phyloP scores from a whole-genome alignment of 2,888 invertebrate species.

The Scrobipalpa atriplicella region DNA sequence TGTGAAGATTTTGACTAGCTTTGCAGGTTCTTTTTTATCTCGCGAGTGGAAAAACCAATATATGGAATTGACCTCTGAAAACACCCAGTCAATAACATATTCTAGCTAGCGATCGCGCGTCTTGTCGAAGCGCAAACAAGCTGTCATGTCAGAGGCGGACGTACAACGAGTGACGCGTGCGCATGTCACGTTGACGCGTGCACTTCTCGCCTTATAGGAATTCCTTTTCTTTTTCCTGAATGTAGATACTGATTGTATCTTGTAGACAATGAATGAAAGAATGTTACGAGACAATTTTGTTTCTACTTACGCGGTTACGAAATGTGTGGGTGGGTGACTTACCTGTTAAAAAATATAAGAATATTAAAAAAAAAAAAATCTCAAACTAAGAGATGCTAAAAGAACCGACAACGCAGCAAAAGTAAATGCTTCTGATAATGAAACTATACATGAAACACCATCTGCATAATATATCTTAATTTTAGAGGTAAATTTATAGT shows the following conservation, averaged over 20 bases:
- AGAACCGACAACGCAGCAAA: neutral
- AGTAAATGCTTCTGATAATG: neutral
- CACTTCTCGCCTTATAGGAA: constrained; percentile 15
- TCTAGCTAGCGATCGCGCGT: neutral
- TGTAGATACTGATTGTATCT: too few relatives aligned
- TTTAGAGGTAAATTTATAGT: neutral
- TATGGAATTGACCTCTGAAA: neutral
- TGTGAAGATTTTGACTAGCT: too few relatives aligned
- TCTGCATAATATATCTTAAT: too few relatives aligned
- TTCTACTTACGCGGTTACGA: neutral
- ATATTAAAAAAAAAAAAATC: constrained; percentile 6
- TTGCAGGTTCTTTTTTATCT: too few relatives aligned
- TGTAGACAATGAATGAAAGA: neutral
- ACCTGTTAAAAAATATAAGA: constrained; percentile 31
- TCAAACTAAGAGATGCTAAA: neutral
- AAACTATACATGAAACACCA: too few relatives aligned
- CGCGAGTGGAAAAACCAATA: neutral
- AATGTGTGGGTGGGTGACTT: constrained; percentile 24
- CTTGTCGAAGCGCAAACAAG: constrained; percentile 10
- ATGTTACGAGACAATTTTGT: neutral
- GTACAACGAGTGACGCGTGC: constrained; percentile 25
- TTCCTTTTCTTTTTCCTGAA: neutral
- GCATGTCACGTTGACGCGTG: constrained; percentile 26
- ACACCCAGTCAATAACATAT: neutral
- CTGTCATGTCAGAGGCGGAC: constrained; percentile 33